Evolutionary conservation across 1,140 invertebrate genomes (phyloP), one percentile per base, ranked within the genome.

Genomic region (Calephelis virginiensis): DNA sequence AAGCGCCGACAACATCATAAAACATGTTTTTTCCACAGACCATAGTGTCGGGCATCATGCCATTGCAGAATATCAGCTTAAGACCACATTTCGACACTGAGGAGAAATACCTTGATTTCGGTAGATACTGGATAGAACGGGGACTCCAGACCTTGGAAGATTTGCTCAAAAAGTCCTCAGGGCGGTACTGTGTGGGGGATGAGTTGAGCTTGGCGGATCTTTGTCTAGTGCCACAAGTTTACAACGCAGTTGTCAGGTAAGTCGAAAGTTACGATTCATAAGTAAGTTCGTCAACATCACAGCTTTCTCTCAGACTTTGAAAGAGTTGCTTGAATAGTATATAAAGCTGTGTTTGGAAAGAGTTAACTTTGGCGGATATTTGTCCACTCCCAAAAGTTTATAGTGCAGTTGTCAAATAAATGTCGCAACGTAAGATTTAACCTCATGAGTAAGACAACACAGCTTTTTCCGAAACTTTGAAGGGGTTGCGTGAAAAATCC

Each of bases 111-210:
- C 94, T 94, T 72, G 94, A 94, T 73, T 96, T 95, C 90, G 98
- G 97, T 94, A 96, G 95, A 37, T 94, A 96, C 74, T 95, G 96
- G 89, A 98, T 95, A 93, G 97, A 98, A 50, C 94, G 94, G 37
- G 94, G 95, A 73, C 96, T 98, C 64, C 95, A 99, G 78, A 93
- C 92, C 92, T 95, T 96, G 45, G 94, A 99, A 37, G 97, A 99
- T 85, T 94, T 96, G 81, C 88, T 98, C 17, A 82, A 98, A 8
- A 94, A 94, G 40, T 92, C 94, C 28, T 95, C 95, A 60, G 98
- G 97, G n/a, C 96, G 96, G 81, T 99, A 96, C 82, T 98, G 97
- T 83, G 94, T 99, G 7, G 98, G 97, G 8, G 96, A 99, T 88
- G 93, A 96, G 70, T 93, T 99, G 14, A 97, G 97, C 0, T 91